Percentiles rank a stretch among this genome's conserved stretches.
Evolutionary conservation across 2,797 vertebrate species (phyloP).

Genomic region (Heliangelus exortis): DNA sequence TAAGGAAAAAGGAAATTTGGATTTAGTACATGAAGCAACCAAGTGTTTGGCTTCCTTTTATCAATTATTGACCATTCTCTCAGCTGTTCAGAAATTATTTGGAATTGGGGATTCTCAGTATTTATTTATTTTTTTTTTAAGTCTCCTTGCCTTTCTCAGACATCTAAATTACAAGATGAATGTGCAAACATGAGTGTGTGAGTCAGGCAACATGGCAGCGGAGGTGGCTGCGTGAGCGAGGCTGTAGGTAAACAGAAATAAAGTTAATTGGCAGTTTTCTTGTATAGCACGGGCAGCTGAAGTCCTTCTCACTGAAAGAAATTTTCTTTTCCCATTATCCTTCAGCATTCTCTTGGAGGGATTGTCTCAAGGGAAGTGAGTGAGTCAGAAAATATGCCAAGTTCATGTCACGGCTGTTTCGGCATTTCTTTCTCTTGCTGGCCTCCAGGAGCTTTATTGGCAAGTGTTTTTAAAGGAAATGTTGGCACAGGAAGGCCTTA

Average conservation of each 20-base stretch:
- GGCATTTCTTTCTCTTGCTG: conserved; percentile 62
- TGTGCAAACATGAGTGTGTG: conserved; percentile 41
- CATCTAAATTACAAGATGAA: not conserved
- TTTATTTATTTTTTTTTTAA: not conserved
- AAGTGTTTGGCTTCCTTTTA: not conserved
- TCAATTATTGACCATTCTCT: not conserved
- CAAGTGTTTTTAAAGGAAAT: conserved; percentile 70
- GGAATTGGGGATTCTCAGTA: not conserved
- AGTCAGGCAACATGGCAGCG: conserved; percentile 57
- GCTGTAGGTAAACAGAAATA: conserved; percentile 70
- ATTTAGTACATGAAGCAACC: not conserved
- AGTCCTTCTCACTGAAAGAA: conserved; percentile 45
- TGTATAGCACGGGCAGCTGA: conserved; percentile 42
- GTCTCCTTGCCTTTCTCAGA: not conserved
- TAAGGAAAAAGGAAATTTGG: not conserved
- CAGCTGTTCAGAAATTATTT: conserved; percentile 4
- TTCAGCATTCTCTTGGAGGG: conserved; percentile 57
- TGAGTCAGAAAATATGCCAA: conserved; percentile 65
- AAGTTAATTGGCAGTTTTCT: conserved; percentile 70
- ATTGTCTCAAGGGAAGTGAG: conserved; percentile 61
- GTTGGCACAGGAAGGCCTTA: conserved; percentile 63
- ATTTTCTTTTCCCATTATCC: conserved; percentile 67
- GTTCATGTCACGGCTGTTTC: conserved; percentile 67
- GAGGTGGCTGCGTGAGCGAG: conserved; percentile 56
- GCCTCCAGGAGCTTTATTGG: conserved; percentile 68